phyloP scores from a whole-genome alignment of 2,888 invertebrate genomes.

The Apamea crenata region DNA sequence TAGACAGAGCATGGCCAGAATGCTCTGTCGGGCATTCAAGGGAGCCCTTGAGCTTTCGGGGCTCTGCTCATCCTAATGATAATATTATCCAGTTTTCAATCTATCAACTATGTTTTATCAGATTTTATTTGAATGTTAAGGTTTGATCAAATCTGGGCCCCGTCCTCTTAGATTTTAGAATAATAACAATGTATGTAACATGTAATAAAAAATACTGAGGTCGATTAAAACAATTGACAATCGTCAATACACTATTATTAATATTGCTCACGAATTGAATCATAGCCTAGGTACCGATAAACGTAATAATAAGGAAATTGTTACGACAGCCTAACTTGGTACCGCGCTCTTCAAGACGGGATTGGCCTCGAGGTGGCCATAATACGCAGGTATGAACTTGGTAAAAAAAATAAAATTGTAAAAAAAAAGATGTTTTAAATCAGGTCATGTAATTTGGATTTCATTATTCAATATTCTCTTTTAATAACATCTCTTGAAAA shows the following conservation, averaged over 20 bases:
- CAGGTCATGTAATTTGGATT: background rate
- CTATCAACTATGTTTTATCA: background rate
- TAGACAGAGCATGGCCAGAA: background rate
- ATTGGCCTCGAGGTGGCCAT: constrained; percentile 5
- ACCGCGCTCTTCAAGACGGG: constrained; percentile 19
- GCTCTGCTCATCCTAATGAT: constrained; percentile 12
- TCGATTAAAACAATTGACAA: constrained; percentile 4
- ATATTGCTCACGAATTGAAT: constrained; percentile 2
- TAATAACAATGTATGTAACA: constrained; percentile 2
- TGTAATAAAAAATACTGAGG: background rate
- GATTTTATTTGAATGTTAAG: background rate
- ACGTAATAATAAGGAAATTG: constrained; percentile 7
- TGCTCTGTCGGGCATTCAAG: constrained; percentile 22
- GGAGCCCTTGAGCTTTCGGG: constrained; percentile 48
- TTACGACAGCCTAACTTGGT: constrained; percentile 25
- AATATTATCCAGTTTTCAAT: background rate
- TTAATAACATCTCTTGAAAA: too few relatives aligned
- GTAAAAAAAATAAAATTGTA: background rate
- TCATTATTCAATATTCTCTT: too few relatives aligned
- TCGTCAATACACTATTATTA: constrained; percentile 20
- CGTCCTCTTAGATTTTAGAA: background rate
- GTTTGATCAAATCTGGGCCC: background rate
- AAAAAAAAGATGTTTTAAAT: background rate
- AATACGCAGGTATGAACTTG: constrained; percentile 28
- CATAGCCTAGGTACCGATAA: background rate